A percentile compares a stretch with the other conserved stretches of the same genome.
Evolutionary conservation across 2,113 vertebrate genomes (phyloP).

Genomic region (Motacilla tschutschensis): DNA sequence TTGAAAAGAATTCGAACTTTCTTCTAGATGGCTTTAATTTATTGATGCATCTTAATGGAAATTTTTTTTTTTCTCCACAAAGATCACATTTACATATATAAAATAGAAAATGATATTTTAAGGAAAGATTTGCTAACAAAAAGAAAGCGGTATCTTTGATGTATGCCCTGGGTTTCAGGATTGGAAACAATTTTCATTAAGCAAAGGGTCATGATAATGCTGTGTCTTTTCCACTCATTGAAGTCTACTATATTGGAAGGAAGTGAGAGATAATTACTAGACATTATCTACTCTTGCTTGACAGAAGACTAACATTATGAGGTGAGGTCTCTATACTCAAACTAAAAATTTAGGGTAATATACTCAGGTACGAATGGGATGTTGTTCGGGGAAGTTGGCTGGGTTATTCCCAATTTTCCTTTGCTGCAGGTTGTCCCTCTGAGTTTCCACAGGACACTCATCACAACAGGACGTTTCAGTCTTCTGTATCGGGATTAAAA

Average conservation of each 20-base stretch:
- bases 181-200: neutral
- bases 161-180: neutral
- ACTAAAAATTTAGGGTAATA: neutral
- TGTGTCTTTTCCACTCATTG: neutral
- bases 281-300: neutral
- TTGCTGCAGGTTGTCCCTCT: neutral
- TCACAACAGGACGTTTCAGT: neutral
- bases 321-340: neutral
- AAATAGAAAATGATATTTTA: neutral
- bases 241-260: neutral
- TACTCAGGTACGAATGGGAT: neutral
- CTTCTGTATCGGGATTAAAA: fast-evolving
- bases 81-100: conserved; percentile 15
- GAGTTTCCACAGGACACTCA: neutral
- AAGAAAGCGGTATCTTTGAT: neutral
- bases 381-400: neutral
- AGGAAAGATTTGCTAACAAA: neutral
- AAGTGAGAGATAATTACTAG: neutral
- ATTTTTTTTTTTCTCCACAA: neutral
- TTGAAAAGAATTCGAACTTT: neutral
- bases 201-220: neutral
- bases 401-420: neutral
- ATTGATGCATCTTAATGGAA: conserved; percentile 3
- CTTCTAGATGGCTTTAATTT: conserved; percentile 15
- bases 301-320: neutral